Percentiles rank a stretch among this genome's conserved stretches.
Conservation (phyloP, 2,113 vertebrate species). For the Catharus fuscescens region DNA sequence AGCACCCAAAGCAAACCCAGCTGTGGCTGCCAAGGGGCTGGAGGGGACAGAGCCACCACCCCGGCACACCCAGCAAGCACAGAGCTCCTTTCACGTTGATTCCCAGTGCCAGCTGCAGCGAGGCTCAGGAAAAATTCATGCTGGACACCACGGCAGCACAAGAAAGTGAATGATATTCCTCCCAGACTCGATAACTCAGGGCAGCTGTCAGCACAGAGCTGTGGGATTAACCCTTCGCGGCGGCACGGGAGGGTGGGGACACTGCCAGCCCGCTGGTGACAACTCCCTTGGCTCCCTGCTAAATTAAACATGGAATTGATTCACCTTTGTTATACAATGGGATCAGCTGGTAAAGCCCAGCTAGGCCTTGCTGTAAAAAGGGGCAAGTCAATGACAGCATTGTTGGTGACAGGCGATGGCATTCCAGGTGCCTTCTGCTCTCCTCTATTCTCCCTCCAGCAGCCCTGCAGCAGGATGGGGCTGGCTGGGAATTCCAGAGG, state of each 20-base stretch:
- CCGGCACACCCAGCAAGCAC: background rate
- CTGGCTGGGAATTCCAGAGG: background rate
- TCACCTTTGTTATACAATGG: constrained; percentile 38
- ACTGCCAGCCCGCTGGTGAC: background rate
- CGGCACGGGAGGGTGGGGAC: background rate
- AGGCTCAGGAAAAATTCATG: constrained; percentile 30
- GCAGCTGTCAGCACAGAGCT: constrained; percentile 32
- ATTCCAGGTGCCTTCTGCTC: background rate
- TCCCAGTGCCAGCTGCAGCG: constrained; percentile 44
- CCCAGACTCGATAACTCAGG: background rate
- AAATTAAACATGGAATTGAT: constrained; percentile 49
- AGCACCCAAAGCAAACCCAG: background rate
- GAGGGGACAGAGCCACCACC: background rate
- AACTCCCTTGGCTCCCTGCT: constrained; percentile 56
- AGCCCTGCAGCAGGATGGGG: background rate
- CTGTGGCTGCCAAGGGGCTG: background rate
- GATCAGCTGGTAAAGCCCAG: constrained; percentile 46
- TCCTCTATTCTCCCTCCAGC: background rate
- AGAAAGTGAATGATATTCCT: constrained; percentile 37
- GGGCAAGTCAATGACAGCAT: background rate
- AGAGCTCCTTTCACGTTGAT: background rate
- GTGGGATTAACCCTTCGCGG: constrained; percentile 10
- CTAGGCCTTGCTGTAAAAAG: background rate
- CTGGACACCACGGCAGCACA: background rate
- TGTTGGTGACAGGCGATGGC: background rate